phyloP scores from a whole-genome alignment of 2,797 vertebrate genomes.

The Peromyscus melanophrys region DNA sequence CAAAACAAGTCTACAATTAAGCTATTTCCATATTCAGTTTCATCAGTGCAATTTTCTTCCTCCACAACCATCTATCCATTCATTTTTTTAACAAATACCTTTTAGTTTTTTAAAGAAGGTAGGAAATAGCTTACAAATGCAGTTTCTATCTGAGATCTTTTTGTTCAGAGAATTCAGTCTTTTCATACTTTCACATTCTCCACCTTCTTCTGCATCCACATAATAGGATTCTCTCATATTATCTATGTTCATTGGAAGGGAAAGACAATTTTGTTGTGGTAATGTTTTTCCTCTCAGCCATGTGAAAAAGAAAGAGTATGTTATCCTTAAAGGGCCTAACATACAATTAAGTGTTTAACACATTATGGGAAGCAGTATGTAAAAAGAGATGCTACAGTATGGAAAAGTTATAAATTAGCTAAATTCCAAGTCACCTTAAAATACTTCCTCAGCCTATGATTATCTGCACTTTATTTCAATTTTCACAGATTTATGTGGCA shows the following conservation, averaged over 20 bases:
- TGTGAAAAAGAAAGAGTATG: not conserved
- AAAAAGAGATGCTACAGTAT: not conserved
- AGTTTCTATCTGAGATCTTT: not conserved
- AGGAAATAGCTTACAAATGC: not conserved
- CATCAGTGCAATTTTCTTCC: not conserved
- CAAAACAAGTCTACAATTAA: not conserved
- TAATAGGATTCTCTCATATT: not conserved
- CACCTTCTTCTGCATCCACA: not conserved
- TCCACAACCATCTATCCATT: not conserved
- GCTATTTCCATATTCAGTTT: not conserved
- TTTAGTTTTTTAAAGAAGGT: not conserved
- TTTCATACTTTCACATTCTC: constrained; percentile 29
- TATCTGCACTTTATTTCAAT: constrained; percentile 6
- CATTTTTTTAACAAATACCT: not conserved
- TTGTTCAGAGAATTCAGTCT: not conserved
- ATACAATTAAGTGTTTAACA: not conserved
- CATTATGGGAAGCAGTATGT: constrained; percentile 45
- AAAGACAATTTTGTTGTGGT: not conserved
- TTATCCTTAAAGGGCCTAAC: not conserved
- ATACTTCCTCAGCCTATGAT: rapidly evolving
- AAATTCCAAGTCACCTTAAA: not conserved
- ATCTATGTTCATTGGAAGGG: not conserved
- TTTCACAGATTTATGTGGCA: not conserved
- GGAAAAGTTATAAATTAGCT: not conserved
- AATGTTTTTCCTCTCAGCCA: not conserved